These are phyloP conservation scores for Temnothorax rugatulus DNA, from an alignment of 2,888 invertebrate genomes.

Conservation along the genomic window DNA sequence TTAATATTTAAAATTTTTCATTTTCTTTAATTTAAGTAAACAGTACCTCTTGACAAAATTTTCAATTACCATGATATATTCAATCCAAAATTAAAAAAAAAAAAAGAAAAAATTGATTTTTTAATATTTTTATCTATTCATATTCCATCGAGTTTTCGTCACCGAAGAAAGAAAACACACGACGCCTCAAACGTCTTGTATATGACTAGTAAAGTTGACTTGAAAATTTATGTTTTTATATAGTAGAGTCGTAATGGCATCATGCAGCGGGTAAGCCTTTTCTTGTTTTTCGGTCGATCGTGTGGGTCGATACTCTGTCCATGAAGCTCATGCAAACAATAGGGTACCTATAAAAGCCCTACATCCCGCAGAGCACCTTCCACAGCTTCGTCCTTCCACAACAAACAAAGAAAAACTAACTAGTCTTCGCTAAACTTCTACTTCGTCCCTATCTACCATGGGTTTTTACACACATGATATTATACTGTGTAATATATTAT, in stretches of 20 bases:
- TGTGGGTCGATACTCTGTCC: conserved; percentile 77
- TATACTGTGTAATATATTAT: conserved; percentile 11
- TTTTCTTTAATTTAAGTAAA: conserved; percentile 9
- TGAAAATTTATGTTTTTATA: conserved; percentile 64
- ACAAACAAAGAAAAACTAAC: conserved; percentile 84
- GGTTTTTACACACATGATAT: conserved; percentile 24
- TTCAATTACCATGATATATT: background rate
- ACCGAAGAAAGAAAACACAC: conserved; percentile 25
- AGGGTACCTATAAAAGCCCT: conserved; percentile 92
- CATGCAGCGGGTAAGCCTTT: conserved; percentile 79
- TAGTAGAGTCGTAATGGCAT: conserved; percentile 78
- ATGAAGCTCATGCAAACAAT: conserved; percentile 78
- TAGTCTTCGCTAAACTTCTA: conserved; percentile 77
- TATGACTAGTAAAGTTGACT: conserved; percentile 62
- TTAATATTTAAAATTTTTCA: background rate
- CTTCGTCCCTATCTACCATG: conserved; percentile 38
- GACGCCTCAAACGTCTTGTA: conserved; percentile 33
- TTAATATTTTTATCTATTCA: background rate
- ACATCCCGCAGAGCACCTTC: conserved; percentile 97
- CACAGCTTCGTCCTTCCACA: conserved; percentile 95
- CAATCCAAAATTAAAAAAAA: background rate
- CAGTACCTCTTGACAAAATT: background rate
- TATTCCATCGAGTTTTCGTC: background rate
- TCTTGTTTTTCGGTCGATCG: conserved; percentile 75
- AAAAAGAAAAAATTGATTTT: background rate